Conservation (phyloP, 2,888 invertebrate species). For the Gymnoscelis rufifasciata region DNA sequence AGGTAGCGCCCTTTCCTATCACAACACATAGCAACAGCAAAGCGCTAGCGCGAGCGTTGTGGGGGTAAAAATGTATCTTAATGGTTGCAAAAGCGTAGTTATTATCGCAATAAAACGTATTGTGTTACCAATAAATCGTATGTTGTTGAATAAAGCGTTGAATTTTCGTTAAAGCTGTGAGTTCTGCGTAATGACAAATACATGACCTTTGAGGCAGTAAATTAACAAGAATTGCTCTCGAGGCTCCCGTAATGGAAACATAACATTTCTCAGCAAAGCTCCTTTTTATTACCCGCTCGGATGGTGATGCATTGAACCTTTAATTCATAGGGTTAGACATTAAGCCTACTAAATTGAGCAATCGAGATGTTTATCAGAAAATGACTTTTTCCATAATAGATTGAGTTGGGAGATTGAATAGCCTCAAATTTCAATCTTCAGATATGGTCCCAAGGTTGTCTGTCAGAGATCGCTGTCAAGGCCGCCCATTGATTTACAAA, state of each 20-base stretch:
- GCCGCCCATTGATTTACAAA: too few relatives aligned
- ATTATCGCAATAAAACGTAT: too few relatives aligned
- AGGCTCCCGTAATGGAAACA: conserved; percentile 14
- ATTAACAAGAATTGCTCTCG: conserved; percentile 18
- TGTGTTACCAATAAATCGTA: background rate
- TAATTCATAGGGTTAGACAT: conserved; percentile 2
- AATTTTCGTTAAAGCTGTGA: too few relatives aligned
- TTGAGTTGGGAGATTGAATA: background rate
- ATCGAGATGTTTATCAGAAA: background rate
- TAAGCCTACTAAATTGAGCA: background rate
- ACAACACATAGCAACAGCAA: too few relatives aligned
- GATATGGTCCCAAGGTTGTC: too few relatives aligned
- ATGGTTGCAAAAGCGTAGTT: too few relatives aligned
- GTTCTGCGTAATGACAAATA: background rate
- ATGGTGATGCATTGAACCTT: conserved; percentile 1
- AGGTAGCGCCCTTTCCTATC: too few relatives aligned
- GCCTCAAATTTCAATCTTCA: too few relatives aligned
- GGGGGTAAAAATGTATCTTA: too few relatives aligned
- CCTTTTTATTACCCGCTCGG: conserved; percentile 4
- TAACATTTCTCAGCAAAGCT: conserved; percentile 11
- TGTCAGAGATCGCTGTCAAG: too few relatives aligned
- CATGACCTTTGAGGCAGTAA: conserved; percentile 8
- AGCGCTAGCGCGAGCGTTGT: too few relatives aligned
- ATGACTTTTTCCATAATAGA: background rate
- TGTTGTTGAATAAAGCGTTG: background rate